Evolutionary conservation across 2,797 vertebrate species (phyloP).

Genomic region (Oreochromis mossambicus): DNA sequence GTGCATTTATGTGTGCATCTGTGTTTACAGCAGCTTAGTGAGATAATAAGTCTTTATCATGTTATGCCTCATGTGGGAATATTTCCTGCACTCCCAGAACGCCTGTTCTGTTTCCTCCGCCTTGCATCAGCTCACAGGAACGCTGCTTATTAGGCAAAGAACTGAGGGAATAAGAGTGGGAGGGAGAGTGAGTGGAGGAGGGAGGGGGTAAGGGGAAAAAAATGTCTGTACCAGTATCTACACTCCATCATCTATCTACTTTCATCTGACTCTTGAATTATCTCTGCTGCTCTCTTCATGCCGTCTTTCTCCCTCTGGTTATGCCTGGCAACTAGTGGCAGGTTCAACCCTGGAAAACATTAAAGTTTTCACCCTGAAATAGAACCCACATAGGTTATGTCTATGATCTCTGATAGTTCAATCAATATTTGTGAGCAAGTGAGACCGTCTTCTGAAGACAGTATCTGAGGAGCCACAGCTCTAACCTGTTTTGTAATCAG

Average conservation of each 20-base stretch:
- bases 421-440: slow-evolving; percentile 56
- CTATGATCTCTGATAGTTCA: slow-evolving; percentile 63
- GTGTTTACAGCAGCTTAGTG: slow-evolving; percentile 79
- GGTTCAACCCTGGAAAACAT: slow-evolving; percentile 67
- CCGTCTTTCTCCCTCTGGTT: slow-evolving; percentile 57
- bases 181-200: slow-evolving; percentile 38
- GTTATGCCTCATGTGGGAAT: slow-evolving; percentile 79
- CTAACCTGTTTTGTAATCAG: slow-evolving; percentile 64
- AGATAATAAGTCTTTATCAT: slow-evolving; percentile 81
- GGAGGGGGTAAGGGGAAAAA: slow-evolving; percentile 13
- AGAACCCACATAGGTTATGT: slow-evolving; percentile 60
- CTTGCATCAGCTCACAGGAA: slow-evolving; percentile 82
- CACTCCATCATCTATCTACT: slow-evolving; percentile 68
- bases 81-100: slow-evolving; percentile 77
- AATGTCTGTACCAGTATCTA: slow-evolving; percentile 67
- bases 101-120: slow-evolving; percentile 78
- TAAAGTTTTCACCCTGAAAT: slow-evolving; percentile 67
- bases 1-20: slow-evolving; percentile 65
- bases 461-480: slow-evolving; percentile 33
- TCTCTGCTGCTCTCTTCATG: slow-evolving; percentile 45
- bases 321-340: slow-evolving; percentile 60
- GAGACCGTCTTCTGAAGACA: slow-evolving; percentile 28
- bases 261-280: slow-evolving; percentile 74
- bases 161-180: slow-evolving; percentile 72
- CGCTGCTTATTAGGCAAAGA: slow-evolving; percentile 81